Evolutionary conservation across 2,888 invertebrate genomes (phyloP).

Genomic region (Morinoia aosen): DNA sequence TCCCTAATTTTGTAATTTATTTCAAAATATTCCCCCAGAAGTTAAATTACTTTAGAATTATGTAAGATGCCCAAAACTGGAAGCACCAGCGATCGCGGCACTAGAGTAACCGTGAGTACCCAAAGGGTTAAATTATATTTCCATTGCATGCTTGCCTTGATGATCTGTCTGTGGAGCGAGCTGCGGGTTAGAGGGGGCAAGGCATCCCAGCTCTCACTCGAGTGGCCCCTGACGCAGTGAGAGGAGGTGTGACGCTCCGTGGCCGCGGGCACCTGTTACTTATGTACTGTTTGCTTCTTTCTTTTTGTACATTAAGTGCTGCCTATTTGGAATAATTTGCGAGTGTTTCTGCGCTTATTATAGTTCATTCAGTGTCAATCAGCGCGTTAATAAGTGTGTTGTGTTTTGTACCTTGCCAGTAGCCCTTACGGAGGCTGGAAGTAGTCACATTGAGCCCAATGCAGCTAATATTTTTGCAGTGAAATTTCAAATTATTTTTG

Average conservation of each 20-base stretch:
- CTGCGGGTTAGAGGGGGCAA: not conserved
- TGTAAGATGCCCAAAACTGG: no score
- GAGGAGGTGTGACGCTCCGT: not conserved
- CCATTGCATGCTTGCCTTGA: not conserved
- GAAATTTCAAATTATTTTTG: not conserved
- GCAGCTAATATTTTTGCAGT: not conserved
- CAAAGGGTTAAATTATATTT: no score
- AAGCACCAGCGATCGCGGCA: no score
- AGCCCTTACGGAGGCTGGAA: not conserved
- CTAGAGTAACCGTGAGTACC: no score
- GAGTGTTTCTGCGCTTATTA: not conserved
- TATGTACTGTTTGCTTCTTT: not conserved
- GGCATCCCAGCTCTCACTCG: not conserved
- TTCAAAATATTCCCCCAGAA: no score
- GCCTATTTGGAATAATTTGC: not conserved
- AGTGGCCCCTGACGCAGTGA: not conserved
- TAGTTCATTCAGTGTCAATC: not conserved
- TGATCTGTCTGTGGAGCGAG: not conserved
- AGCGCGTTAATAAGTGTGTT: not conserved
- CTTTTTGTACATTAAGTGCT: not conserved
- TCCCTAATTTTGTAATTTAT: no score
- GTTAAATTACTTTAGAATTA: no score
- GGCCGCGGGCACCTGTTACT: constrained; percentile 25
- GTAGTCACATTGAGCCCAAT: not conserved
- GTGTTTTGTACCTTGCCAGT: not conserved